These are phyloP conservation scores for Diachasma alloeum DNA, from an alignment of 1,140 invertebrate genomes.

Conservation along the genomic window DNA sequence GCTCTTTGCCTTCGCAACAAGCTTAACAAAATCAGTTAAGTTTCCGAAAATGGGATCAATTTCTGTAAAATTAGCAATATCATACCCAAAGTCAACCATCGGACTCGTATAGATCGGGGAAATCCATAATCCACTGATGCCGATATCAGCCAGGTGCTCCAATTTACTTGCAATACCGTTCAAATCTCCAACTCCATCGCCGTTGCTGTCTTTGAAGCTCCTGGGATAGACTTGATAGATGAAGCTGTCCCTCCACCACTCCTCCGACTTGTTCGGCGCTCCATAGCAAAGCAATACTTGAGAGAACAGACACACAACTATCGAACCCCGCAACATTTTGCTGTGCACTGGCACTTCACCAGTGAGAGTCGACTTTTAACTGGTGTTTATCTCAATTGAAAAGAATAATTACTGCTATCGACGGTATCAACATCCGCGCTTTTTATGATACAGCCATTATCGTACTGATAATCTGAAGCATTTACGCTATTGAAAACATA, in stretches of 20 bases:
- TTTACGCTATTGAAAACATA: too few species aligned
- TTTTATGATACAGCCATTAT: not conserved
- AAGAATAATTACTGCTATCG: not conserved
- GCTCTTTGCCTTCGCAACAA: slow-evolving; percentile 43
- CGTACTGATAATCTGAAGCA: not conserved
- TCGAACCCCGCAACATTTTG: not conserved
- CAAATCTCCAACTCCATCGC: slow-evolving; percentile 81
- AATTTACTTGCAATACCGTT: slow-evolving; percentile 46
- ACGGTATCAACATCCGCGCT: not conserved
- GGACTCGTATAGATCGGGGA: slow-evolving; percentile 65
- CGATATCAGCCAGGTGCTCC: slow-evolving; percentile 41
- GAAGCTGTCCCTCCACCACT: slow-evolving; percentile 77
- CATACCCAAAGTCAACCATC: slow-evolving; percentile 63
- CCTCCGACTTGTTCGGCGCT: slow-evolving; percentile 40
- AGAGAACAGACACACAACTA: slow-evolving; percentile 15
- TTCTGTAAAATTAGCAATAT: slow-evolving; percentile 59
- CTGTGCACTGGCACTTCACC: not conserved
- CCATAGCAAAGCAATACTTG: not conserved
- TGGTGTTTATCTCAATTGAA: not conserved
- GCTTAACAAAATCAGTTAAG: slow-evolving; percentile 62
- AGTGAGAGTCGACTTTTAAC: not conserved
- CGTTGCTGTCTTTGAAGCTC: slow-evolving; percentile 81
- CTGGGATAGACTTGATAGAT: slow-evolving; percentile 84
- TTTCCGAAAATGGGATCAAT: slow-evolving; percentile 64
- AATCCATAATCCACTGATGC: slow-evolving; percentile 63